Evolutionary conservation across 2,888 invertebrate species (phyloP), one percentile per base, ranked within the genome.

Genomic region (Calephelis perditalis): DNA sequence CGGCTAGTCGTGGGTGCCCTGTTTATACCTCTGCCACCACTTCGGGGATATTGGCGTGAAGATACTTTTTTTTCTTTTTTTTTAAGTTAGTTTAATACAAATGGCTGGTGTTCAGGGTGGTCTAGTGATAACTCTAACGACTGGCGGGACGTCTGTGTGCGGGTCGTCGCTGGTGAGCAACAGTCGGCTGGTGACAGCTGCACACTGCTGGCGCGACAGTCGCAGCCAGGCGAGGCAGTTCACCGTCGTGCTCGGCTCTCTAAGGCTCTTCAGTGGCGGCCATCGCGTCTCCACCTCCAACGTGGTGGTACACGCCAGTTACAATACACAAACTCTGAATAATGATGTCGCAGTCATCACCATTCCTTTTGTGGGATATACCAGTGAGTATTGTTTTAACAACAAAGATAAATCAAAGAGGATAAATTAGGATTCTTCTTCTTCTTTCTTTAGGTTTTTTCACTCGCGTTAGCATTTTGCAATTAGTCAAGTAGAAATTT

Each of bases 271-370:
- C 68, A 62, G 61, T 44, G 76, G 76, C 10, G 77, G 76, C 36
- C 65, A 65, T 49, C 68, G 76, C 2, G 26, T 72, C 56, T 59
- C 59, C 61, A 73, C 75, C 62, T 67, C 12, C 63, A 65, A 60
- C 10, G 76, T 77, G 5, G 58, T 62, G 12, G 57, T 71, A 60
- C 78, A 79, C 68, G 67, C 65, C 43, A 62, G 56, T 60, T 78
- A 68, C 65, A 75, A 71, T 62, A 40, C 65, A 1, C 64, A 56
- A 43, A 75, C 62, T 54, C 57, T 73, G 2, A 64, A 67, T 54
- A 74, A 76, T 52, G 78, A 79, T 58, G 65, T 79, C 12, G 77
- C 77, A 10, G 60, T 79, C 4, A 70, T 76, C 60, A 65, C 55
- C 5, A 65, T 71, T 37, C 59, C 63, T 36, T 59, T 59, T 55